Base-by-base conservation (phyloP, 2,888 invertebrate genomes). In the Griposia aprilina region DNA sequence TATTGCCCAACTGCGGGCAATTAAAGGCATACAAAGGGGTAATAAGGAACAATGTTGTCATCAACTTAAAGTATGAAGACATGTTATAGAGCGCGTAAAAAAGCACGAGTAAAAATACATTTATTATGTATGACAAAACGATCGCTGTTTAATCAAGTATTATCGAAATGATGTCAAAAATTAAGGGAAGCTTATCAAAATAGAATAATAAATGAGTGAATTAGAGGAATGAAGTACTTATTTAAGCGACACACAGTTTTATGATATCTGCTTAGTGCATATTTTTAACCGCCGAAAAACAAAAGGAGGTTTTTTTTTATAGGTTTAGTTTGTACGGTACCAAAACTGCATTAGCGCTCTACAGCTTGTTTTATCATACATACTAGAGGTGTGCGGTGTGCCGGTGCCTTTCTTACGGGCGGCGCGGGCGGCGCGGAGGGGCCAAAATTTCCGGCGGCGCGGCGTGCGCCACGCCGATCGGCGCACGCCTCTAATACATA, bases 341-440 rank as follows among this genome's bases (percentile, higher is more conserved):
- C 23, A 36, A 45, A 76, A 48, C 48, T 41, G 20, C 13, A 69
- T 36, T 55, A 36, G 26, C 66, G 50, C 60, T 78, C 41, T 62
- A 62, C 15, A 57, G 45, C 55, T 62, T 11, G 30, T 68, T 69
- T 23, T 48, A 20, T 17, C 13, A 71, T 67, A 10, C 36, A 36
- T 36, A 36, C 30, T 36, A 36, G 30, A 36, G 30, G 30, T 36
- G 30, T 36, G 30, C 30, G 30, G 30, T 36, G 30, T 36, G 30
- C 30, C 30, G 30, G 30, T 36, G 30, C 30, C 30, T 36, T 36
- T 36, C 30, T 3, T 36, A 36, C 30, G 1, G 30, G 30, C 30
- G n/a, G n/a, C n/a, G n/a, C n/a, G n/a, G n/a, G n/a, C n/a, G n/a
- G n/a, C n/a, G n/a, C n/a, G n/a, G n/a, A n/a, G n/a, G n/a, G n/a